Conservation (phyloP, 2,888 invertebrate species). For the Platycheirus albimanus region DNA sequence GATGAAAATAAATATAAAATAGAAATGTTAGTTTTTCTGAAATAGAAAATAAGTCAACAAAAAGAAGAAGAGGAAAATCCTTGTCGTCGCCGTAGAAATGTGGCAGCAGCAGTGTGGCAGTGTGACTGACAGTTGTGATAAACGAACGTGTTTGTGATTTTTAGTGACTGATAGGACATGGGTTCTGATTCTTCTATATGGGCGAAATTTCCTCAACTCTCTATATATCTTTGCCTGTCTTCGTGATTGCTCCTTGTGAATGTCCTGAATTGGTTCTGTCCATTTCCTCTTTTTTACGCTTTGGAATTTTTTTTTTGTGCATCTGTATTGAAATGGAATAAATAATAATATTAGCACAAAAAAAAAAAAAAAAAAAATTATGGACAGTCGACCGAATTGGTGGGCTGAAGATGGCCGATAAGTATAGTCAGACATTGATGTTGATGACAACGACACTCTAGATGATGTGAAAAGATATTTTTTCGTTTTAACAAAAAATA, state of each 20-base stretch:
- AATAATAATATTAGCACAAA: constrained; percentile 61
- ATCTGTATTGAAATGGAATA: constrained; percentile 59
- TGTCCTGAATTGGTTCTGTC: constrained; percentile 55
- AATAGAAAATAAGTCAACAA: constrained; percentile 7
- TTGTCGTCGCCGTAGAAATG: constrained; percentile 37
- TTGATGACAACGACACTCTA: constrained; percentile 33
- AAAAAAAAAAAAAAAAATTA: too few relatives aligned
- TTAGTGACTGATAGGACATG: constrained; percentile 69
- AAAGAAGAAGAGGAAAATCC: constrained; percentile 8
- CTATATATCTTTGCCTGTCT: not conserved
- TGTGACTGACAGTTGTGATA: constrained; percentile 67
- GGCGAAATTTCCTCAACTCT: constrained; percentile 7
- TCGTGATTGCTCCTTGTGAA: constrained; percentile 22
- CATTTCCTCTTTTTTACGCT: constrained; percentile 8
- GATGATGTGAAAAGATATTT: constrained; percentile 68
- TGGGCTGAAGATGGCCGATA: constrained; percentile 26
- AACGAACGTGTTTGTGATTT: constrained; percentile 71
- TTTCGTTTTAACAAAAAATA: constrained; percentile 53
- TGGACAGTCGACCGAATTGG: too few relatives aligned
- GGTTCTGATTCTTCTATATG: constrained; percentile 13
- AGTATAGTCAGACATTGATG: constrained; percentile 32
- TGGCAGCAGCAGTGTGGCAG: constrained; percentile 37
- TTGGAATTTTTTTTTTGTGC: constrained; percentile 13
- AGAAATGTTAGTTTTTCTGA: constrained; percentile 59
- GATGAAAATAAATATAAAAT: constrained; percentile 57